Percentiles rank a stretch among this genome's conserved stretches.
Conservation (phyloP, 2,113 vertebrate species). For the Nothobranchius furzeri region DNA sequence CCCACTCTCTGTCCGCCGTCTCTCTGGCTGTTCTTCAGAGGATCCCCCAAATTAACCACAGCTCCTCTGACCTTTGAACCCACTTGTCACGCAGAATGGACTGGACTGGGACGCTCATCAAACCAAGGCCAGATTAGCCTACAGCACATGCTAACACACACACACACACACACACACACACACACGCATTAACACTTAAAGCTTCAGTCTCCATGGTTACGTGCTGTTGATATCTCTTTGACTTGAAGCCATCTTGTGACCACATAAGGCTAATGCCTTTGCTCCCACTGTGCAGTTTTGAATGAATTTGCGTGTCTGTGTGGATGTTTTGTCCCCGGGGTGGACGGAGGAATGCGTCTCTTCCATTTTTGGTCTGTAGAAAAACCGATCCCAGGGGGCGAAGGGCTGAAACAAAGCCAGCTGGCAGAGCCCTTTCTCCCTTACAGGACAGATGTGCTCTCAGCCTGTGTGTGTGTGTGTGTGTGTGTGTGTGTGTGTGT, state of each 20-base stretch:
- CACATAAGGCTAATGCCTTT: slow-evolving; percentile 68
- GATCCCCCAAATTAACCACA: slow-evolving; percentile 63
- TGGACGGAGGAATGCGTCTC: slow-evolving; percentile 51
- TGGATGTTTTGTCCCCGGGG: slow-evolving; percentile 41
- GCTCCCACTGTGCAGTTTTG: slow-evolving; percentile 35
- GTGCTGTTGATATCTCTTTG: slow-evolving; percentile 33
- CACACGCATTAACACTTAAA: not conserved
- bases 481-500: slow-evolving; percentile 28
- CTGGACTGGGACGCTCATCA: too few species aligned
- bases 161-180: slow-evolving; percentile 14
- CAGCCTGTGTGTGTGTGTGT: slow-evolving; percentile 26
- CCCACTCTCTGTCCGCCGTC: too few species aligned
- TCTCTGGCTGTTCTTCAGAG: slow-evolving; percentile 28
- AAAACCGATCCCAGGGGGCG: slow-evolving; percentile 72
- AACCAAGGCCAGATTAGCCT: not conserved
- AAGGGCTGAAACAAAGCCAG: slow-evolving; percentile 73
- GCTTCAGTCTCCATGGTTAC: slow-evolving; percentile 50
- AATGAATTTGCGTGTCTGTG: slow-evolving; percentile 24
- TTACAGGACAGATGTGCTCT: slow-evolving; percentile 73
- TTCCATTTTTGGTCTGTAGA: slow-evolving; percentile 76
- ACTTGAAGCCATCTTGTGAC: slow-evolving; percentile 62
- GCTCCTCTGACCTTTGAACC: slow-evolving; percentile 57
- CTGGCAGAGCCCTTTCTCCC: slow-evolving; percentile 66
- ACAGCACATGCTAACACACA: slow-evolving; percentile 6
- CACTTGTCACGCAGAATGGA: slow-evolving; percentile 56